A percentile compares a stretch with the other conserved stretches of the same genome.
Evolutionary conservation across 1,140 invertebrate genomes (phyloP).

Genomic region (Ceratitis capitata): DNA sequence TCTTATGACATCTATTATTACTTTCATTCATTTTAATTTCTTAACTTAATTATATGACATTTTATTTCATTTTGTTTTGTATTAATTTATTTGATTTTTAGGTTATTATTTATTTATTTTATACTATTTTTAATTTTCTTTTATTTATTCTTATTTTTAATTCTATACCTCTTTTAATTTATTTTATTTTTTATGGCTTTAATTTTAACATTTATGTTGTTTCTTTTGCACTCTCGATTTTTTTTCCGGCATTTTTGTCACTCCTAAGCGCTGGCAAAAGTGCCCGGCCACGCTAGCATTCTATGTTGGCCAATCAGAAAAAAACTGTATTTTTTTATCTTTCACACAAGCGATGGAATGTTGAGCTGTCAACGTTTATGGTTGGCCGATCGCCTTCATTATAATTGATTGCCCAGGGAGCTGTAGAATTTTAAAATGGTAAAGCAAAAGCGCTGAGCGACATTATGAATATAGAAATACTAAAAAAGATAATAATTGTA

Average conservation of each 20-base stretch:
- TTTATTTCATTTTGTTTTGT: no score
- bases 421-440: neutral
- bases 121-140: no score
- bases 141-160: no score
- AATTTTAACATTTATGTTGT: no score
- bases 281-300: neutral
- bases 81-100: no score
- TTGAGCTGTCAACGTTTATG: neutral
- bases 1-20: no score
- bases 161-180: no score
- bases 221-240: no score
- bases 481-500: neutral
- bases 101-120: no score
- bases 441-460: neutral
- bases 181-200: no score
- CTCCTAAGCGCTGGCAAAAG: neutral
- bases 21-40: no score
- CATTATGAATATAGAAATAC: neutral
- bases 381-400: conserved; percentile 27
- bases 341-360: neutral
- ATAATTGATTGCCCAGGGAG: neutral
- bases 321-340: neutral
- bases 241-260: neutral
- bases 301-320: neutral
- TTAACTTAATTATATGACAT: no score